Evolutionary conservation across 2,113 vertebrate genomes (phyloP).

Genomic region (Paraplagusia blochii): DNA sequence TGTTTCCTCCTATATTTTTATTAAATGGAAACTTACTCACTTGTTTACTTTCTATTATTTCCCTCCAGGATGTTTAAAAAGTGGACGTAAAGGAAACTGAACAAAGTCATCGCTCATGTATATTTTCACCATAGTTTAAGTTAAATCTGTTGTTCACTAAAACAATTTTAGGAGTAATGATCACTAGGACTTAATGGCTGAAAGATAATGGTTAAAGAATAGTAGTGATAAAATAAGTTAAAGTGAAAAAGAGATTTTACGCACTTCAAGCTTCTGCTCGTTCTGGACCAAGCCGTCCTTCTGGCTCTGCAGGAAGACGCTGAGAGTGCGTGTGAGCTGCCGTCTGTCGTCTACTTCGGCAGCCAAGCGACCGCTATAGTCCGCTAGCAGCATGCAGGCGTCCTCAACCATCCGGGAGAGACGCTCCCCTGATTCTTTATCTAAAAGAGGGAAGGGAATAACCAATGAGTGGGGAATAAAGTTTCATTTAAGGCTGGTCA

Average conservation of each 20-base stretch:
- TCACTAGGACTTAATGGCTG: too few species aligned
- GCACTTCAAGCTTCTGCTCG: constrained; percentile 98
- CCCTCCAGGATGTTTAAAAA: too few species aligned
- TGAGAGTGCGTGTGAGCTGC: constrained; percentile 92
- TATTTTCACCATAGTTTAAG: too few species aligned
- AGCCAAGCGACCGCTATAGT: constrained; percentile 97
- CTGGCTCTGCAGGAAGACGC: constrained; percentile 93
- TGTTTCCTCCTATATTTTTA: neutral
- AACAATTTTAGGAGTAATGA: too few species aligned
- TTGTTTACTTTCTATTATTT: too few species aligned
- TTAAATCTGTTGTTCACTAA: too few species aligned
- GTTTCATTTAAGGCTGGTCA: constrained; percentile 75
- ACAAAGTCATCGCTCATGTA: neutral
- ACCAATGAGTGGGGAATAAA: constrained; percentile 79
- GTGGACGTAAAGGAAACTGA: neutral
- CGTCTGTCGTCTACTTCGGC: constrained; percentile 97
- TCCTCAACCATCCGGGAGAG: constrained; percentile 83
- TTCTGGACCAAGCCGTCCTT: constrained; percentile 95
- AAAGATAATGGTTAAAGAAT: too few species aligned
- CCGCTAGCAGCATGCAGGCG: constrained; percentile 96
- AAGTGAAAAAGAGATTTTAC: constrained; percentile 70
- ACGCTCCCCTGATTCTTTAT: constrained; percentile 76
- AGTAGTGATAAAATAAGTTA: neutral
- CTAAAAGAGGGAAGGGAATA: constrained; percentile 50
- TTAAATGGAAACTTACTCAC: neutral